Conservation (phyloP, 2,888 invertebrate species). For the Antheraea assamensis region DNA sequence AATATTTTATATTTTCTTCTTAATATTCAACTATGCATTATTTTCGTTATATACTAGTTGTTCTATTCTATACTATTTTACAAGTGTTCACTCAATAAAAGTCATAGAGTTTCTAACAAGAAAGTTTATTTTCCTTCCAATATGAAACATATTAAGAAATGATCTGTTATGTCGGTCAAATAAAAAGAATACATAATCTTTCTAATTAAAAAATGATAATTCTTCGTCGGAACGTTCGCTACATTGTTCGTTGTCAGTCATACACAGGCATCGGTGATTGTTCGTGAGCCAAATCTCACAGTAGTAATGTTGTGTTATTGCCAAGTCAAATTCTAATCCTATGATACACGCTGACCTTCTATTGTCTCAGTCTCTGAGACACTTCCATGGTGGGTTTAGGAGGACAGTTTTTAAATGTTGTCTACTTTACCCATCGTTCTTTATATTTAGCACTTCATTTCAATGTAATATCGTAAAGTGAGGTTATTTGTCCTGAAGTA, state of each 20-base stretch:
- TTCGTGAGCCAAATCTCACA: conserved; percentile 66
- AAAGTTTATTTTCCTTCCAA: neutral
- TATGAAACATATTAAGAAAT: neutral
- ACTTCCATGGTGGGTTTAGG: conserved; percentile 38
- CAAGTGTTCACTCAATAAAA: too few relatives aligned
- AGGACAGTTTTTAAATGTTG: neutral
- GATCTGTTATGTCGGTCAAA: neutral
- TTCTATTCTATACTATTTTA: too few relatives aligned
- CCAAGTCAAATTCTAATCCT: conserved; percentile 74
- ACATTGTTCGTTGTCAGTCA: conserved; percentile 36
- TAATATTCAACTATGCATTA: neutral
- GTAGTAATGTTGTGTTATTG: conserved; percentile 61
- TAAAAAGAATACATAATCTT: neutral
- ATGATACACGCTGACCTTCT: conserved; percentile 74
- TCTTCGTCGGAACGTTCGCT: conserved; percentile 38
- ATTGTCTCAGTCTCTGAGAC: conserved; percentile 65
- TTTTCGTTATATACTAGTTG: too few relatives aligned
- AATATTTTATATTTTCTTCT: neutral
- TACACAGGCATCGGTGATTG: conserved; percentile 52
- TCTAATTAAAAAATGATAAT: conserved; percentile 16
- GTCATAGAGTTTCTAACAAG: neutral
- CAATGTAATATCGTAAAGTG: neutral
- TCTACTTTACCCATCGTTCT: neutral
- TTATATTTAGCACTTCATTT: neutral
- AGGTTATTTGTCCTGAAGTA: neutral